phyloP scores from a whole-genome alignment of 1,140 invertebrate genomes.

The Plutomurus gul region DNA sequence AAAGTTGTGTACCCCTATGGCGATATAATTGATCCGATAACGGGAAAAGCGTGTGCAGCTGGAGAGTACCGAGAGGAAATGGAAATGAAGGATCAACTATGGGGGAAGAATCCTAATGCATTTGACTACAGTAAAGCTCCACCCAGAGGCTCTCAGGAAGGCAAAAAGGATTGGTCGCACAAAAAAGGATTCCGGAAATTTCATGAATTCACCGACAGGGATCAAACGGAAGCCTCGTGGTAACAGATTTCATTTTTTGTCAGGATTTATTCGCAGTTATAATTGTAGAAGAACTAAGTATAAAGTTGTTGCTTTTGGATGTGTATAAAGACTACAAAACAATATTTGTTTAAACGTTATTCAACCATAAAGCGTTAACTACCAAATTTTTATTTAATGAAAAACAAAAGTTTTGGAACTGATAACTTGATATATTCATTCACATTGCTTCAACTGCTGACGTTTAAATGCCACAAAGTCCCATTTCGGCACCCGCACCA shows the following conservation, averaged over 20 bases:
- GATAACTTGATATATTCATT: no score
- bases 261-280: neutral
- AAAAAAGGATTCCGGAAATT: slow-evolving; percentile 75
- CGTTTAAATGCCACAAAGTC: neutral
- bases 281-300: no score
- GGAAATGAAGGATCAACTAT: slow-evolving; percentile 66
- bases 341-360: no score
- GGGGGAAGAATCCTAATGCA: slow-evolving; percentile 66
- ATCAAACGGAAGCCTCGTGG: slow-evolving; percentile 43
- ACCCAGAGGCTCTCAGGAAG: slow-evolving; percentile 76
- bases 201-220: slow-evolving; percentile 69
- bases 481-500: slow-evolving; percentile 46
- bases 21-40: slow-evolving; percentile 80
- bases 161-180: slow-evolving; percentile 77
- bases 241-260: neutral
- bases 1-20: slow-evolving; percentile 79
- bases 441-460: no score
- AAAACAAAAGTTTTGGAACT: no score
- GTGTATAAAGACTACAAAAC: no score
- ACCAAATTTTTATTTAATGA: no score
- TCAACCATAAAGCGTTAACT: no score
- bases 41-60: slow-evolving; percentile 75
- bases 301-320: no score
- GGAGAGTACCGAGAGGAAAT: slow-evolving; percentile 74
- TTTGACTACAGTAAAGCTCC: slow-evolving; percentile 79